Evolutionary conservation across 1,140 invertebrate species (phyloP).

Genomic region (Scaptomyza graminum): DNA sequence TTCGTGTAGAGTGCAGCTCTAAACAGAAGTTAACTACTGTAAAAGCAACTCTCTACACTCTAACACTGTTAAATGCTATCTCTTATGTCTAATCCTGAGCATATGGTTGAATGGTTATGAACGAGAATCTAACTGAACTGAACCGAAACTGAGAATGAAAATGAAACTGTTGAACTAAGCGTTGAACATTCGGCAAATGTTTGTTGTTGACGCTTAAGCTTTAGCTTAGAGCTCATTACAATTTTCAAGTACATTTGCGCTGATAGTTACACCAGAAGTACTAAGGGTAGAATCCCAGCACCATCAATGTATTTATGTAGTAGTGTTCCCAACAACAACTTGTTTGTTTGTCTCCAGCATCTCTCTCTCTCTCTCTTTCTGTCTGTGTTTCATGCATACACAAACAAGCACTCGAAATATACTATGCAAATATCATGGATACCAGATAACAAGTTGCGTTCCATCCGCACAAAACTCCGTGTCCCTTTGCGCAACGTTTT

Average conservation of each 20-base stretch:
- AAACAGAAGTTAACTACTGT: slow-evolving; percentile 43
- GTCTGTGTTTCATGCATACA: slow-evolving; percentile 65
- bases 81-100: slow-evolving; percentile 64
- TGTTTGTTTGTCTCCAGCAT: neutral
- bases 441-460: slow-evolving; percentile 38
- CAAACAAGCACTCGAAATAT: slow-evolving; percentile 79
- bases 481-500: slow-evolving; percentile 26
- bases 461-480: slow-evolving; percentile 44
- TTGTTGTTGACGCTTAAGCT: slow-evolving; percentile 80
- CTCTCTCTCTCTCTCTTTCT: neutral
- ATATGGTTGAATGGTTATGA: slow-evolving; percentile 69
- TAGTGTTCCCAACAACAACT: neutral
- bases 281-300: neutral
- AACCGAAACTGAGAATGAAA: too few species aligned
- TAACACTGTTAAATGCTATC: slow-evolving; percentile 18
- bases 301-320: too few species aligned
- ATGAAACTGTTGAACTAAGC: slow-evolving; percentile 9
- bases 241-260: slow-evolving; percentile 83
- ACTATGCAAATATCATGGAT: slow-evolving; percentile 79
- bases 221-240: slow-evolving; percentile 80
- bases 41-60: too few species aligned
- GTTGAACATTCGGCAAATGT: slow-evolving; percentile 48
- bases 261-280: slow-evolving; percentile 70
- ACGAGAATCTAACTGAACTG: slow-evolving; percentile 28
- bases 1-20: slow-evolving; percentile 24